A percentile compares a stretch with the other conserved stretches of the same genome.
phyloP scores from a whole-genome alignment of 1,140 invertebrate species.

The Aphelenchoides fujianensis region DNA sequence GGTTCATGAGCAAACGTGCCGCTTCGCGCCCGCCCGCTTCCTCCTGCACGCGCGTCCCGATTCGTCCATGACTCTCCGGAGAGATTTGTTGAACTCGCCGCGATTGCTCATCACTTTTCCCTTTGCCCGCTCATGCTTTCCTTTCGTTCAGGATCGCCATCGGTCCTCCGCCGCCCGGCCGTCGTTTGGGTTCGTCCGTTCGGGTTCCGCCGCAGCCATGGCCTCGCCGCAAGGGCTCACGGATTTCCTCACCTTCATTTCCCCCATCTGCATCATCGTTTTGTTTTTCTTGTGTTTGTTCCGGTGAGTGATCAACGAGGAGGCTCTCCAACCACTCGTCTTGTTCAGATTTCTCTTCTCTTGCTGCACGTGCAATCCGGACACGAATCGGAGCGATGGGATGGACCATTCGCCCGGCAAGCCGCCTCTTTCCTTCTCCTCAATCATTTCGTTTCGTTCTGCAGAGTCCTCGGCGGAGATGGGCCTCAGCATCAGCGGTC shows the following conservation, averaged over 20 bases:
- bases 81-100: not conserved
- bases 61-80: no score
- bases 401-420: not conserved
- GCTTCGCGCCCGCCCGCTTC: not conserved
- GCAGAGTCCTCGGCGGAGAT: not conserved
- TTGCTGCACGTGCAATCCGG: not conserved
- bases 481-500: not conserved
- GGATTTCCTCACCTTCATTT: constrained; percentile 12
- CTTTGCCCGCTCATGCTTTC: not conserved
- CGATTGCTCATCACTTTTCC: no score
- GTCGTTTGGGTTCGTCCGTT: no score
- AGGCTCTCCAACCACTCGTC: not conserved
- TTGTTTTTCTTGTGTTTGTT: constrained; percentile 10
- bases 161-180: not conserved
- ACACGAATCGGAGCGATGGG: not conserved
- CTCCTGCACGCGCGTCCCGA: not conserved
- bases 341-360: constrained; percentile 4
- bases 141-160: not conserved
- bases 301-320: no score
- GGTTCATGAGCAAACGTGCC: not conserved
- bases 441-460: not conserved
- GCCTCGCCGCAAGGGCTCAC: not conserved
- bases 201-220: constrained; percentile 1
- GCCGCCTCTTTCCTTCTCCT: not conserved
- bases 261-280: constrained; percentile 5